phyloP scores from a whole-genome alignment of 1,140 invertebrate species.

The Cherax destructor region DNA sequence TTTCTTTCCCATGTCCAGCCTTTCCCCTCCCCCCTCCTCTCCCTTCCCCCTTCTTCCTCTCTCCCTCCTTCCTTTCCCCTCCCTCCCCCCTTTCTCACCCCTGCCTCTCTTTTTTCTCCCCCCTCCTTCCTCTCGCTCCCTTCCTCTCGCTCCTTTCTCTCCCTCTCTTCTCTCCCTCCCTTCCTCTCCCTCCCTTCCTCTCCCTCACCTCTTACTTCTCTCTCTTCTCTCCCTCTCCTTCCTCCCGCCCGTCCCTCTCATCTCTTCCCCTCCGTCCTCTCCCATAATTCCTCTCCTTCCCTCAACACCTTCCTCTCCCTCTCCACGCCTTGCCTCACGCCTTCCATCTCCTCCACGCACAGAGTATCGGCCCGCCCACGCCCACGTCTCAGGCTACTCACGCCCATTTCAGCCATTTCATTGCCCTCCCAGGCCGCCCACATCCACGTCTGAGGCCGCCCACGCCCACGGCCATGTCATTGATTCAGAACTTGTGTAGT shows the following conservation, averaged over 20 bases:
- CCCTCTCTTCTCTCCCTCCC: background rate
- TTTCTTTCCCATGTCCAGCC: no score
- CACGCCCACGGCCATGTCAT: no score
- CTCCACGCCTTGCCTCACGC: no score
- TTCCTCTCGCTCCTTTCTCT: background rate
- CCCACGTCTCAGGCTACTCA: no score
- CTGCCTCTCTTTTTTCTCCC: background rate
- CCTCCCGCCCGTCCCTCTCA: background rate
- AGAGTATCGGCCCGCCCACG: no score
- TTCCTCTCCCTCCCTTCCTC: no score
- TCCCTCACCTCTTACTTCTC: no score
- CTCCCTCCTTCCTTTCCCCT: background rate
- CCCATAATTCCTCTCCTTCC: background rate
- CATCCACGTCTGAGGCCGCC: no score
- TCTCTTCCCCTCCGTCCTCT: background rate
- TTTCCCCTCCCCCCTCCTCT: background rate
- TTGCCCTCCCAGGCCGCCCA: no score
- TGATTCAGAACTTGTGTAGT: no score
- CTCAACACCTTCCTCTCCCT: background rate
- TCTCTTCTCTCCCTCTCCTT: background rate
- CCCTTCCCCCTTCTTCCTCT: background rate
- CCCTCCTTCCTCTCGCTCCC: background rate
- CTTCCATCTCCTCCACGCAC: no score
- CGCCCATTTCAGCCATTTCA: no score
- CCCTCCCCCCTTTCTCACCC: background rate